Conservation (phyloP, 2,113 vertebrate genomes). For the Tyto alba region DNA sequence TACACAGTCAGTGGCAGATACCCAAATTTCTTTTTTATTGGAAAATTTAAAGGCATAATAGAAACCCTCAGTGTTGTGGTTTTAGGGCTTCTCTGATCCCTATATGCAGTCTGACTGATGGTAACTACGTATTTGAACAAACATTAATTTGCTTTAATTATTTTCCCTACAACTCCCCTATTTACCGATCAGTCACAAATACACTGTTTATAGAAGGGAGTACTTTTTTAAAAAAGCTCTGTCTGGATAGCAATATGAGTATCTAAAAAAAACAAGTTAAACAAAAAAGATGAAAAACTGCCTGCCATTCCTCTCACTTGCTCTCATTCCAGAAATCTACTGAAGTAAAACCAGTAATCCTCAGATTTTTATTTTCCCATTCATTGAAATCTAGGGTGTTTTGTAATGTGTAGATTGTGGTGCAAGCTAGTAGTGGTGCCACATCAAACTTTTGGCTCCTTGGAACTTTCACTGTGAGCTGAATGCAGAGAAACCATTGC, state of each 20-base stretch:
- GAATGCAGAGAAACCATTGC: fast-evolving
- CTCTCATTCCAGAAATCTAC: not conserved
- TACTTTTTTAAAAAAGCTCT: fast-evolving
- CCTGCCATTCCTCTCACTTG: not conserved
- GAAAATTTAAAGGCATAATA: not conserved
- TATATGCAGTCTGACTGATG: not conserved
- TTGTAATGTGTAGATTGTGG: not conserved
- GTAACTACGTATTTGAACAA: not conserved
- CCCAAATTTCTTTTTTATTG: not conserved
- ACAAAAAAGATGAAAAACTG: not conserved
- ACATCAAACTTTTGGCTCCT: not conserved
- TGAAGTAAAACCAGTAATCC: not conserved
- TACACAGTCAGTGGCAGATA: not conserved
- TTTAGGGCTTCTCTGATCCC: not conserved
- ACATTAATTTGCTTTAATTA: not conserved
- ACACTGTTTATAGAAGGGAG: not conserved
- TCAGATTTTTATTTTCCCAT: not conserved
- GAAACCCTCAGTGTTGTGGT: not conserved
- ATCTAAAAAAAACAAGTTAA: not conserved
- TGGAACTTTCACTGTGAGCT: not conserved
- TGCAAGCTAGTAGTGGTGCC: not conserved
- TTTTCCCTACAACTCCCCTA: not conserved
- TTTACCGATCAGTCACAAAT: not conserved
- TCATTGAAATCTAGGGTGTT: not conserved
- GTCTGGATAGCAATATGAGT: not conserved